These are phyloP conservation scores for Eleutherodactylus coqui DNA, from an alignment of 2,797 vertebrate genomes.

Conservation along the genomic window DNA sequence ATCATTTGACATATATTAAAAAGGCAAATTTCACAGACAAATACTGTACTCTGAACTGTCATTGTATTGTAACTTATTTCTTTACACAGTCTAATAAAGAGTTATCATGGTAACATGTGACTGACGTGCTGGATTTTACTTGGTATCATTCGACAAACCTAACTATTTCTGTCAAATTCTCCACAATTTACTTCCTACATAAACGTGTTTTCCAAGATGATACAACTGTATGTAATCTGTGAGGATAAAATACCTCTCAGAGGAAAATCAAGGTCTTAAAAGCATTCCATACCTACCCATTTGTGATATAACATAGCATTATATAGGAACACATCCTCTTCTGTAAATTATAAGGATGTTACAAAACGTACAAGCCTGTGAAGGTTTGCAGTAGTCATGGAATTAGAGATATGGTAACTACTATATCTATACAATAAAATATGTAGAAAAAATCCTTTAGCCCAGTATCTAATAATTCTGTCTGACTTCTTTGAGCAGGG, in stretches of 20 bases:
- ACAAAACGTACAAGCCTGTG: background rate
- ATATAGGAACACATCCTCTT: no score
- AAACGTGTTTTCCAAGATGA: background rate
- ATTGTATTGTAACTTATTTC: background rate
- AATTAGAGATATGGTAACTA: background rate
- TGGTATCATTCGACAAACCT: background rate
- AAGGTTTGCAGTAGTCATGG: background rate
- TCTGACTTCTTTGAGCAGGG: background rate
- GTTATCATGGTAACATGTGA: slow-evolving; percentile 1
- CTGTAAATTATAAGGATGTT: background rate
- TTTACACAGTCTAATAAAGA: background rate
- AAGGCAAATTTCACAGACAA: slow-evolving; percentile 13
- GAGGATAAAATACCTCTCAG: background rate
- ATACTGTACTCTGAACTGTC: background rate
- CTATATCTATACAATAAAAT: background rate
- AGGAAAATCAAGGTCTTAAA: background rate
- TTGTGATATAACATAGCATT: background rate
- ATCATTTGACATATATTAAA: slow-evolving; percentile 3
- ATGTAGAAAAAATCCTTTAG: background rate
- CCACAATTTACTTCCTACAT: background rate
- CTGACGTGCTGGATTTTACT: background rate
- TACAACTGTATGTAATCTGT: background rate
- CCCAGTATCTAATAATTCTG: background rate
- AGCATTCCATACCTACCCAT: background rate
- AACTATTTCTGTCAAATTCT: background rate